A percentile compares a stretch with the other conserved stretches of the same genome.
Evolutionary conservation across 2,888 invertebrate species (phyloP).

Genomic region (Mayetiola destructor): DNA sequence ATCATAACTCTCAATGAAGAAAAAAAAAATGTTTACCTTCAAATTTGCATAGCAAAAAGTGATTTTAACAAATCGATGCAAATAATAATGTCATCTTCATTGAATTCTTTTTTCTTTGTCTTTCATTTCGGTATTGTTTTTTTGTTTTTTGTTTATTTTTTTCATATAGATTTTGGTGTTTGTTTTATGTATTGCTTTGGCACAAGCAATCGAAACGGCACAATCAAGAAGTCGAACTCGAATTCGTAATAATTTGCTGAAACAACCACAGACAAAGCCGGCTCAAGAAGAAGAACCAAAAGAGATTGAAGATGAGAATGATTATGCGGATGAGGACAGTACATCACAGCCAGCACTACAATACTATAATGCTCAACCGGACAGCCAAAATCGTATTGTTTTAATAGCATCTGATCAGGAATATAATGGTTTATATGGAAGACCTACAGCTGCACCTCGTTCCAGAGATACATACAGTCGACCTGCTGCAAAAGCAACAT

Average conservation of each 20-base stretch:
- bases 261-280: slow-evolving; percentile 12
- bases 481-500: slow-evolving; percentile 23
- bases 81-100: too few species aligned
- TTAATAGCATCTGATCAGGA: slow-evolving; percentile 35
- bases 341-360: slow-evolving; percentile 30
- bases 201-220: background rate
- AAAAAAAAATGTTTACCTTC: too few species aligned
- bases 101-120: too few species aligned
- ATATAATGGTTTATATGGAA: slow-evolving; percentile 37
- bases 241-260: background rate
- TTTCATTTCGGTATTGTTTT: too few species aligned
- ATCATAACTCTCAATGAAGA: too few species aligned
- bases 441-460: slow-evolving; percentile 28
- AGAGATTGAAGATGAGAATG: slow-evolving; percentile 32
- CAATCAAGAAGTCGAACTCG: background rate
- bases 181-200: background rate
- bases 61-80: too few species aligned
- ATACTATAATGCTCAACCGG: slow-evolving; percentile 32
- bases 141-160: too few species aligned
- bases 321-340: slow-evolving; percentile 32
- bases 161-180: background rate
- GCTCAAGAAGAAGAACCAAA: slow-evolving; percentile 20
- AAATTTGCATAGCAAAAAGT: too few species aligned
- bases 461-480: slow-evolving; percentile 21
- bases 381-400: slow-evolving; percentile 26